These are phyloP conservation scores for Eristalinus aeneus DNA, from an alignment of 2,888 invertebrate species.

Conservation along the genomic window DNA sequence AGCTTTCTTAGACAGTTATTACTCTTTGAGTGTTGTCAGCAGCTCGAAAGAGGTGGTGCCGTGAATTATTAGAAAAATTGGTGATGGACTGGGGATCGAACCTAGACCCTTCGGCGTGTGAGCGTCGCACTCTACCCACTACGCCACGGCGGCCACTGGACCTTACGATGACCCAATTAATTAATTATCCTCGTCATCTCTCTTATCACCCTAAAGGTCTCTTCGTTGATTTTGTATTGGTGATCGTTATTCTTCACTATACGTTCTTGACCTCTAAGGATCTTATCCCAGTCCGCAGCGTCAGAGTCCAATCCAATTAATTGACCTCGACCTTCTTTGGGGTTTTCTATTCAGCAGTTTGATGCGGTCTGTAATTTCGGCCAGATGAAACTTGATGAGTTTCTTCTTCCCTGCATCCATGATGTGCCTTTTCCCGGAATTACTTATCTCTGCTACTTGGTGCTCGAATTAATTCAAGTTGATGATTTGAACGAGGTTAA, in stretches of 20 bases:
- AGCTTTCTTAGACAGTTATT: too few relatives aligned
- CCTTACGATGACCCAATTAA: background rate
- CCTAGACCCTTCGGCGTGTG: too few relatives aligned
- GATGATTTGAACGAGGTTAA: slow-evolving; percentile 2
- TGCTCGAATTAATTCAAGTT: background rate
- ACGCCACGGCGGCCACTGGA: too few relatives aligned
- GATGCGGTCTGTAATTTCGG: background rate
- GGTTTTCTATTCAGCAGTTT: background rate
- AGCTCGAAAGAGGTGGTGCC: too few relatives aligned
- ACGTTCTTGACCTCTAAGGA: slow-evolving; percentile 17
- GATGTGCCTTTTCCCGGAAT: too few relatives aligned
- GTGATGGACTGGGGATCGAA: too few relatives aligned
- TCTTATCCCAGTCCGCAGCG: slow-evolving; percentile 34
- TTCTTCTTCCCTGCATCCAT: background rate
- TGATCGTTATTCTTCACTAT: slow-evolving; percentile 21
- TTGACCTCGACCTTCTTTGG: background rate
- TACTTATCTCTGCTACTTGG: too few relatives aligned
- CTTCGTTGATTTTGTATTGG: slow-evolving; percentile 14
- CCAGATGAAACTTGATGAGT: background rate
- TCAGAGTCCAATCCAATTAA: slow-evolving; percentile 51
- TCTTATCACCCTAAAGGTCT: too few relatives aligned
- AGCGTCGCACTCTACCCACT: too few relatives aligned
- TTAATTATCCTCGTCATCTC: background rate
- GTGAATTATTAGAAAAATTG: too few relatives aligned
- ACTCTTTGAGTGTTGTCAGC: too few relatives aligned